Conservation (phyloP, 2,797 vertebrate genomes). For the Hydrophis major region DNA sequence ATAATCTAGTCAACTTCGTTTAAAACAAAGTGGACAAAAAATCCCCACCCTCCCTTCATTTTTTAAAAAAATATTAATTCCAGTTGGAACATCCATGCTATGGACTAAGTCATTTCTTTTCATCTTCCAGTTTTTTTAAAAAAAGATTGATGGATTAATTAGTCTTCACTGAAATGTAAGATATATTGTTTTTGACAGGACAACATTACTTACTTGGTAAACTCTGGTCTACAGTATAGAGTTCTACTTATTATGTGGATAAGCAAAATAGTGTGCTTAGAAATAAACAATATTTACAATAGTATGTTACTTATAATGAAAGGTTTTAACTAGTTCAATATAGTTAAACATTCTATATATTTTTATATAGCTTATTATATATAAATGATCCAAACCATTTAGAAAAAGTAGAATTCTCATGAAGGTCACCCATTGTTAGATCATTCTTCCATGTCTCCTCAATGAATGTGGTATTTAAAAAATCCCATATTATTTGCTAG, state of each 20-base stretch:
- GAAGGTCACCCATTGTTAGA: background rate
- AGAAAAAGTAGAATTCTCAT: background rate
- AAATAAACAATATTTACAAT: background rate
- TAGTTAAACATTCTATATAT: background rate
- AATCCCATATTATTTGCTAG: slow-evolving; percentile 26
- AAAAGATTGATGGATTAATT: background rate
- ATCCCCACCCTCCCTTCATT: background rate
- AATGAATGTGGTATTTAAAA: background rate
- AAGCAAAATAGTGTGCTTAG: background rate
- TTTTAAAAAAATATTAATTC: background rate
- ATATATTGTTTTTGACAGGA: background rate
- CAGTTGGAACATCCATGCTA: slow-evolving; percentile 20
- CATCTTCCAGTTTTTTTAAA: background rate
- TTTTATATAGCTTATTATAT: background rate
- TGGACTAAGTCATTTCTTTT: background rate
- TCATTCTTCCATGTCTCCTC: background rate
- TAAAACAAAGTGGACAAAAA: background rate
- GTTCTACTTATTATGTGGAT: background rate
- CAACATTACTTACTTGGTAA: background rate
- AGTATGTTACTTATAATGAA: background rate
- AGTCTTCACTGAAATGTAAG: background rate
- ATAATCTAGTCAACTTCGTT: slow-evolving; percentile 47
- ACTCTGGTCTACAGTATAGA: background rate
- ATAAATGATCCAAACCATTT: background rate
- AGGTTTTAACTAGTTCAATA: background rate